phyloP scores from a whole-genome alignment of 2,888 invertebrate genomes.

The Notocelia uddmanniana region DNA sequence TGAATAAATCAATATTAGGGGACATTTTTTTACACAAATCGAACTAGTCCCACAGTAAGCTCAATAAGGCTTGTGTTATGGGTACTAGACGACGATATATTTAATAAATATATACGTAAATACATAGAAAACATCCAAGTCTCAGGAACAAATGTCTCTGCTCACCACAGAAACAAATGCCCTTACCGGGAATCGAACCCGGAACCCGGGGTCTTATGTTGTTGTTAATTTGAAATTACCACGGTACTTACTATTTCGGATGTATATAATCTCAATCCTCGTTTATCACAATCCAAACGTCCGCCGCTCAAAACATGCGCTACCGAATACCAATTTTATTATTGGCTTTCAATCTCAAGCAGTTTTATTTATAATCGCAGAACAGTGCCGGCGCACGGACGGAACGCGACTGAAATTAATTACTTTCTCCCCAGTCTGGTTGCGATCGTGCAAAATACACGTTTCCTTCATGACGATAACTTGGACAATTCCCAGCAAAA shows the following conservation, averaged over 20 bases:
- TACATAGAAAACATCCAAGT: too few relatives aligned
- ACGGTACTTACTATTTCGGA: slow-evolving; percentile 16
- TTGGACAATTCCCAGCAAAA: slow-evolving; percentile 83
- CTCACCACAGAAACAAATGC: too few relatives aligned
- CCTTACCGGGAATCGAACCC: too few relatives aligned
- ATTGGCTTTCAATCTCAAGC: slow-evolving; percentile 55
- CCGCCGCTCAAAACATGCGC: slow-evolving; percentile 37
- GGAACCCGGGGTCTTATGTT: too few relatives aligned
- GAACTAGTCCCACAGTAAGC: too few relatives aligned
- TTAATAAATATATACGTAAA: too few relatives aligned
- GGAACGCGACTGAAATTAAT: slow-evolving; percentile 77
- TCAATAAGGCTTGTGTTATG: too few relatives aligned
- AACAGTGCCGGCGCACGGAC: slow-evolving; percentile 69
- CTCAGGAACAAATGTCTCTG: too few relatives aligned
- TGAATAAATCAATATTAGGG: too few relatives aligned
- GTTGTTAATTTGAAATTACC: neutral
- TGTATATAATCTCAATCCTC: slow-evolving; percentile 17
- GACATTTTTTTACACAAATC: too few relatives aligned
- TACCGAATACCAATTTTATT: slow-evolving; percentile 51
- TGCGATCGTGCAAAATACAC: slow-evolving; percentile 57
- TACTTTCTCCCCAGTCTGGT: slow-evolving; percentile 72
- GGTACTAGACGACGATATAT: too few relatives aligned
- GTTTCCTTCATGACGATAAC: slow-evolving; percentile 70
- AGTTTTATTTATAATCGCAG: slow-evolving; percentile 73
- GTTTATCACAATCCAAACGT: slow-evolving; percentile 35